Evolutionary conservation across 2,888 invertebrate species (phyloP).

Genomic region (Tribolium freemani): DNA sequence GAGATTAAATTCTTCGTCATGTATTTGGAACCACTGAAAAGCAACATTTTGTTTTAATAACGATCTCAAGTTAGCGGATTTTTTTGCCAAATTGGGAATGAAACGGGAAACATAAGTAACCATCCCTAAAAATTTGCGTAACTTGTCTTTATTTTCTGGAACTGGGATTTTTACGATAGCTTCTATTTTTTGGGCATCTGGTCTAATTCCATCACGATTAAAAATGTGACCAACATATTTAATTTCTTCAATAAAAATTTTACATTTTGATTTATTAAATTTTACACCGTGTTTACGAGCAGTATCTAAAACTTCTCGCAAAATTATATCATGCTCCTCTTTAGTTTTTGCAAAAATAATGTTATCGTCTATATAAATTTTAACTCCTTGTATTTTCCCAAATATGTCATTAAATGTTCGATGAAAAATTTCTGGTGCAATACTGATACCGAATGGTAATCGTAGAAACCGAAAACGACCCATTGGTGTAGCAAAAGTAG

Average conservation of each 20-base stretch:
- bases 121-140: conserved; percentile 30
- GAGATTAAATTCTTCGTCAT: conserved; percentile 16
- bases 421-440: conserved; percentile 37
- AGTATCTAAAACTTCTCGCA: conserved; percentile 46
- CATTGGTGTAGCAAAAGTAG: too few species aligned
- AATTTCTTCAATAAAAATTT: conserved; percentile 46
- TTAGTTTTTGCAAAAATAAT: conserved; percentile 48
- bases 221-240: conserved; percentile 54
- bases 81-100: conserved; percentile 28
- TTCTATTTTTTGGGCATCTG: conserved; percentile 29
- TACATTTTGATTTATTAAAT: conserved; percentile 50
- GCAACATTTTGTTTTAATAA: conserved; percentile 21
- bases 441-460: too few species aligned
- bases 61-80: conserved; percentile 2
- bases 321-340: conserved; percentile 47
- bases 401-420: conserved; percentile 25
- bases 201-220: conserved; percentile 44
- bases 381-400: conserved; percentile 33
- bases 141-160: conserved; percentile 26
- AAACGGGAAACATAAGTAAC: conserved; percentile 31
- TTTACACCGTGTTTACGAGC: conserved; percentile 43
- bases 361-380: conserved; percentile 53
- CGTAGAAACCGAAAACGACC: too few species aligned
- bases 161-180: conserved; percentile 28
- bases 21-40: conserved; percentile 10